Percentiles rank a stretch among this genome's conserved stretches.
These are phyloP conservation scores for Hanleya hanleyi DNA, from an alignment of 2,888 invertebrate genomes.

Conservation along the genomic window DNA sequence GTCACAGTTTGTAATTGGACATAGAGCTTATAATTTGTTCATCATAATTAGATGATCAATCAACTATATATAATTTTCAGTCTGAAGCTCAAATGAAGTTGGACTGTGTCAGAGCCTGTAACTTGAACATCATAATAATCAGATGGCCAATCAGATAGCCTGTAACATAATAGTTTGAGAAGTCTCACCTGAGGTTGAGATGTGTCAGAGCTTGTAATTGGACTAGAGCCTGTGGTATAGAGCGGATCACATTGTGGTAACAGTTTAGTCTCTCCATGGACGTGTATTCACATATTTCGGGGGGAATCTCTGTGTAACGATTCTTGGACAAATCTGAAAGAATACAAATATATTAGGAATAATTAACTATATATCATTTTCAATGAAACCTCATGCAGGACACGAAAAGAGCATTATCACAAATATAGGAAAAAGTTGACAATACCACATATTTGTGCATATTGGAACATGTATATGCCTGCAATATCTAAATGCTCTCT, in stretches of 20 bases:
- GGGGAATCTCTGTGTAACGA: conserved; percentile 91
- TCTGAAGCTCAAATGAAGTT: too few species aligned
- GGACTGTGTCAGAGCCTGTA: too few species aligned
- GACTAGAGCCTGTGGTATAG: conserved; percentile 88
- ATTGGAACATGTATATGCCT: too few species aligned
- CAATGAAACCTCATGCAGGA: too few species aligned
- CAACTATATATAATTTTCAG: not conserved
- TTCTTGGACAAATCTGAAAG: conserved; percentile 88
- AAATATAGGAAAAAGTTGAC: too few species aligned
- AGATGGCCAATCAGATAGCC: too few species aligned
- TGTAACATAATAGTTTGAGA: too few species aligned
- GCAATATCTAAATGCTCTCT: too few species aligned
- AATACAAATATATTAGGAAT: conserved; percentile 44
- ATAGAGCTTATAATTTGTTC: conserved; percentile 71
- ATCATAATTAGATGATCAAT: too few species aligned
- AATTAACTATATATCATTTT: not conserved
- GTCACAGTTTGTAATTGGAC: conserved; percentile 91
- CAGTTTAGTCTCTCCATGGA: conserved; percentile 91
- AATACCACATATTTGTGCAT: too few species aligned
- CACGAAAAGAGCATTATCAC: too few species aligned
- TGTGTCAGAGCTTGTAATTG: conserved; percentile 89
- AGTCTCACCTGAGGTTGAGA: conserved; percentile 87
- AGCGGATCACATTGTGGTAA: conserved; percentile 92
- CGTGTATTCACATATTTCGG: conserved; percentile 89
- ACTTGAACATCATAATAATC: too few species aligned